A percentile compares a stretch with the other conserved stretches of the same genome.
These are phyloP conservation scores for Delia radicum DNA, from an alignment of 1,140 invertebrate species.

Conservation along the genomic window DNA sequence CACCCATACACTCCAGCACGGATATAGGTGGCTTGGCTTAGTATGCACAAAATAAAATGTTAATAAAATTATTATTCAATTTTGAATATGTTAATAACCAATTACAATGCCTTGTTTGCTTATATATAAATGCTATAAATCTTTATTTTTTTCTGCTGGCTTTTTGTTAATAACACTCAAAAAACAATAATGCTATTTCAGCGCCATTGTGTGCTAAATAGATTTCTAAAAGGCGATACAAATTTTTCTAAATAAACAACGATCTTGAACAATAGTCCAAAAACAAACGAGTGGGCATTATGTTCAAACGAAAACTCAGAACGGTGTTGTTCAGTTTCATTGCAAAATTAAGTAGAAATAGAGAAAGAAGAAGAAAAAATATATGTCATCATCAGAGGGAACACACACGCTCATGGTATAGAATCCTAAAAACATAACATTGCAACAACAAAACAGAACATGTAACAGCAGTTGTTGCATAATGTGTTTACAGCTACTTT, in stretches of 20 bases:
- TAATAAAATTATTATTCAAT: no score
- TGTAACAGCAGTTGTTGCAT: constrained; percentile 26
- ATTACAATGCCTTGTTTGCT: no score
- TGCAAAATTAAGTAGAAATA: not conserved
- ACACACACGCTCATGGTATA: not conserved
- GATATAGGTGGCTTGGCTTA: no score
- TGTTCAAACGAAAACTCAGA: constrained; percentile 30
- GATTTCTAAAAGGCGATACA: constrained; percentile 53
- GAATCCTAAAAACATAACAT: no score
- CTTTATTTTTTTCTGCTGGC: not conserved
- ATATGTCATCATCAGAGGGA: constrained; percentile 13
- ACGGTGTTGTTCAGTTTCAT: not conserved
- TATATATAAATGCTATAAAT: constrained; percentile 10
- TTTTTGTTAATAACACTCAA: constrained; percentile 43
- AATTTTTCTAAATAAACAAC: constrained; percentile 42
- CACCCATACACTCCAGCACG: no score
- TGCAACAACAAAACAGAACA: not conserved
- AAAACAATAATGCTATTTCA: constrained; percentile 53
- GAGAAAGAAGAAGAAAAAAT: not conserved
- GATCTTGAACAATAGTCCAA: constrained; percentile 10
- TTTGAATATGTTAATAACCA: no score
- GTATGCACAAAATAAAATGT: no score
- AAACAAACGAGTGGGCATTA: constrained; percentile 40
- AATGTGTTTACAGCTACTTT: constrained; percentile 30
- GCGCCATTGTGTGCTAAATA: constrained; percentile 54